phyloP scores from a whole-genome alignment of 2,797 vertebrate genomes.

The Propithecus perrieri region DNA sequence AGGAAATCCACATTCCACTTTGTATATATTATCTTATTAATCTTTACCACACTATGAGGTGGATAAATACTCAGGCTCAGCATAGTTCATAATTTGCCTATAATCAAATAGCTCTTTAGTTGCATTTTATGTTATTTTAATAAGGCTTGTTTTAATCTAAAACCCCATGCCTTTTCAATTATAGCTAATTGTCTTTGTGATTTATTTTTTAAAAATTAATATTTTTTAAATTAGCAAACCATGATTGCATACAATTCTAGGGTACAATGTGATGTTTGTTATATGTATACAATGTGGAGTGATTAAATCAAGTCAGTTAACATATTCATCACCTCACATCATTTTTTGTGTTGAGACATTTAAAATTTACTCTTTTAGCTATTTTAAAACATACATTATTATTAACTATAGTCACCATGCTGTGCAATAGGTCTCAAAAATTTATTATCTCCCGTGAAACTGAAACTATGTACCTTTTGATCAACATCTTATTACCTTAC shows the following conservation, averaged over 20 bases:
- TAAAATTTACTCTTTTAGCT: background rate
- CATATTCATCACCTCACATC: background rate
- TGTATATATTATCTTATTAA: background rate
- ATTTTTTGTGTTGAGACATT: background rate
- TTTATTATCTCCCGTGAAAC: background rate
- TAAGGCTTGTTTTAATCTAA: background rate
- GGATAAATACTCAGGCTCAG: background rate
- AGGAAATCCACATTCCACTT: background rate
- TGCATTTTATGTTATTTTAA: background rate
- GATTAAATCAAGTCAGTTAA: background rate
- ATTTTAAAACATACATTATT: background rate
- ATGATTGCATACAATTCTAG: background rate
- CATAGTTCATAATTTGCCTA: background rate
- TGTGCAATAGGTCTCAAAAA: background rate
- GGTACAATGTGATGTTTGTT: background rate
- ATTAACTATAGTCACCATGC: background rate
- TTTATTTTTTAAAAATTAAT: background rate
- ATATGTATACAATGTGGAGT: background rate
- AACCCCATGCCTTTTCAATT: background rate
- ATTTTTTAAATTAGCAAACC: background rate
- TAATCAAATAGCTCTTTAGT: background rate
- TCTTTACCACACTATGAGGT: background rate
- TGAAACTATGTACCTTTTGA: background rate
- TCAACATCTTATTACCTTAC: background rate
- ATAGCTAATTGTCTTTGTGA: background rate